Percentiles rank a stretch among this genome's conserved stretches.
Evolutionary conservation across 2,888 invertebrate species (phyloP).

Genomic region (Sesamia inferens): DNA sequence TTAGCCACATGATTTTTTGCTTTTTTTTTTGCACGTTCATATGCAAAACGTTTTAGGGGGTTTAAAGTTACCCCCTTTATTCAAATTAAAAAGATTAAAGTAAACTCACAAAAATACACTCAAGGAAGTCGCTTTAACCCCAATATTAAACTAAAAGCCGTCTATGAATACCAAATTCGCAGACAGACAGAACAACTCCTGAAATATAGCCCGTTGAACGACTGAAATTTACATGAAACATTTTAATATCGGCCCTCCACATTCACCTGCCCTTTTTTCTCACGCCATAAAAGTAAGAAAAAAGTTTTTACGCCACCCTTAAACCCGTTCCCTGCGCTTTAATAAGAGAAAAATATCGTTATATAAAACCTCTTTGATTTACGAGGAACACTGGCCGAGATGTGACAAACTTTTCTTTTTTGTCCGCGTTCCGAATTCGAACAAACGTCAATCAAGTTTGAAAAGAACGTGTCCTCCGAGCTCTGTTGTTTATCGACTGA

Average conservation of each 20-base stretch:
- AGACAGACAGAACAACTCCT: constrained; percentile 81
- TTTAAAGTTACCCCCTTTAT: constrained; percentile 15
- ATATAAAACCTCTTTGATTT: constrained; percentile 73
- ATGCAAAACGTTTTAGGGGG: not conserved
- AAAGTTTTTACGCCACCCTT: constrained; percentile 65
- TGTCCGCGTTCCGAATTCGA: constrained; percentile 67
- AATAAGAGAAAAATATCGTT: constrained; percentile 67
- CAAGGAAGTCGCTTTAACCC: constrained; percentile 66
- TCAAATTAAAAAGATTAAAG: constrained; percentile 57
- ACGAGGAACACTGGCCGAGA: constrained; percentile 69
- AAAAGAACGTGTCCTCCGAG: constrained; percentile 67
- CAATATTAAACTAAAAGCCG: constrained; percentile 84
- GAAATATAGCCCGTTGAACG: constrained; percentile 84
- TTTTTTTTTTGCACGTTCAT: not conserved
- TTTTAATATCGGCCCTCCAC: constrained; percentile 85
- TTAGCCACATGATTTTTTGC: not conserved
- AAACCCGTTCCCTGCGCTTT: constrained; percentile 65
- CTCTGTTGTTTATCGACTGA: constrained; percentile 61
- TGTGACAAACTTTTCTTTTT: constrained; percentile 72
- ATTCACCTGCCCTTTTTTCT: constrained; percentile 87
- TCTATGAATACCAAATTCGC: constrained; percentile 87
- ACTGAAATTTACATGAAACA: constrained; percentile 89
- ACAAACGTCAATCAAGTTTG: constrained; percentile 76
- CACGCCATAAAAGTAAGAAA: constrained; percentile 81
- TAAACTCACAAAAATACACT: constrained; percentile 56